phyloP scores from a whole-genome alignment of 2,888 invertebrate genomes.

The Drosophila peninsularis region DNA sequence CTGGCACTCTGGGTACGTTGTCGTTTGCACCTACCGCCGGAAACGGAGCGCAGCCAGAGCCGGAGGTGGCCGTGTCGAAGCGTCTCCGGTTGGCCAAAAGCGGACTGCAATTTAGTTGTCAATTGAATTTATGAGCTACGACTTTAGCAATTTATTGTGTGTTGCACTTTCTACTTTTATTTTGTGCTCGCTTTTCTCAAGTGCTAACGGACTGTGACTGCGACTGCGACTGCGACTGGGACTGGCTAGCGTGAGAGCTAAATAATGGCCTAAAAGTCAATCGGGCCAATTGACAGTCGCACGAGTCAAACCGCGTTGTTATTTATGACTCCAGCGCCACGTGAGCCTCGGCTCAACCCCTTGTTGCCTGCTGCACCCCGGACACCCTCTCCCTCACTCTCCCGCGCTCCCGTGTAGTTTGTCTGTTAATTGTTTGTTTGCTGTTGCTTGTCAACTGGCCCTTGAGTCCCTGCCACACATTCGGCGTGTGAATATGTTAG shows the following conservation, averaged over 20 bases:
- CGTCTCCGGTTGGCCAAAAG: constrained; percentile 81
- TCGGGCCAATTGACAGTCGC: constrained; percentile 74
- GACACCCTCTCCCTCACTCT: neutral
- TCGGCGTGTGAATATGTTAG: constrained; percentile 73
- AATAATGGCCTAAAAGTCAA: constrained; percentile 69
- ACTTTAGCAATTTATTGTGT: constrained; percentile 55
- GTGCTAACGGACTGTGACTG: constrained; percentile 30
- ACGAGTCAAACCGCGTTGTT: constrained; percentile 74
- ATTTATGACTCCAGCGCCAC: constrained; percentile 77
- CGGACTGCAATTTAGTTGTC: constrained; percentile 83
- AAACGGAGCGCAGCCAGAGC: constrained; percentile 83
- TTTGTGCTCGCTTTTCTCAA: constrained; percentile 46
- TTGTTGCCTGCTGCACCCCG: constrained; percentile 23
- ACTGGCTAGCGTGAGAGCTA: constrained; percentile 33
- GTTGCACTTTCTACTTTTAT: constrained; percentile 26
- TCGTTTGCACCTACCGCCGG: constrained; percentile 65
- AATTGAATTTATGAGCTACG: constrained; percentile 82
- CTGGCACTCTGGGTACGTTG: constrained; percentile 24
- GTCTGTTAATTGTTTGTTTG: constrained; percentile 85
- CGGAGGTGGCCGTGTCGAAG: constrained; percentile 83
- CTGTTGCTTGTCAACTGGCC: constrained; percentile 83
- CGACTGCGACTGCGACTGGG: neutral
- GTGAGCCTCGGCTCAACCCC: constrained; percentile 46
- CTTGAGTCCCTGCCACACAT: constrained; percentile 64
- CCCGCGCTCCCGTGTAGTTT: constrained; percentile 9